Base-by-base conservation (phyloP, 1,140 invertebrate species). In the Lanistes nyassanus region DNA sequence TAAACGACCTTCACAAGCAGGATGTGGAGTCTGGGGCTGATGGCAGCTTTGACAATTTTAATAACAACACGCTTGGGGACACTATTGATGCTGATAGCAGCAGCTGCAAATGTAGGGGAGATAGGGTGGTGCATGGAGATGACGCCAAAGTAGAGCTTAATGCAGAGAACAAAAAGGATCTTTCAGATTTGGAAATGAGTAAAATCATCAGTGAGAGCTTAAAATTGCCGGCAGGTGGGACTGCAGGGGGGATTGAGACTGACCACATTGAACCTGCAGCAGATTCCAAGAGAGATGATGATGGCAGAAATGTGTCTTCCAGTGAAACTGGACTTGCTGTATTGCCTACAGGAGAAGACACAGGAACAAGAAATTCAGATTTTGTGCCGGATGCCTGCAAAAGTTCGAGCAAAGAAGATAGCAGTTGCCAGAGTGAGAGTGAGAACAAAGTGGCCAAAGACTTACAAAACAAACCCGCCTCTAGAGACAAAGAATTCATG, bases 401-500 rank as follows among this genome's bases (percentile, higher is more conserved):
- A 34, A 34, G 4, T 47, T 47, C 42, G 19, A 47, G 42, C 42
- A 47, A 47, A 47, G 42, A 47, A 47, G 19, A 47, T 16, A 47
- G 42, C 5, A 16, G 42, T 47, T 16, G 19, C 9, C 2, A 47
- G 42, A 47, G 42, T 47, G 42, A 47, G 42, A 16, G 5, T 47
- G 42, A 16, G 42, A 16, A 47, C 42, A 16, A 47, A 13, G 64
- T 23, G 19, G 21, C 56, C 16, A 60, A 53, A 34, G 39, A n/a
- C 23, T 31, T 34, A 29, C n/a, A 36, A 1, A 0, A 7, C 0
- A 51, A 26, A 31, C 13, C 47, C 2, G 47, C 19, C 29, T 7
- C 31, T 4, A 56, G 56, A 23, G 55, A 71, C 47, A 75, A 56
- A 58, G 53, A 75, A 11, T 13, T 34, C 3, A 51, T 56, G 31